phyloP scores from a whole-genome alignment of 1,140 invertebrate species.

The Rhagoletis pomonella region DNA sequence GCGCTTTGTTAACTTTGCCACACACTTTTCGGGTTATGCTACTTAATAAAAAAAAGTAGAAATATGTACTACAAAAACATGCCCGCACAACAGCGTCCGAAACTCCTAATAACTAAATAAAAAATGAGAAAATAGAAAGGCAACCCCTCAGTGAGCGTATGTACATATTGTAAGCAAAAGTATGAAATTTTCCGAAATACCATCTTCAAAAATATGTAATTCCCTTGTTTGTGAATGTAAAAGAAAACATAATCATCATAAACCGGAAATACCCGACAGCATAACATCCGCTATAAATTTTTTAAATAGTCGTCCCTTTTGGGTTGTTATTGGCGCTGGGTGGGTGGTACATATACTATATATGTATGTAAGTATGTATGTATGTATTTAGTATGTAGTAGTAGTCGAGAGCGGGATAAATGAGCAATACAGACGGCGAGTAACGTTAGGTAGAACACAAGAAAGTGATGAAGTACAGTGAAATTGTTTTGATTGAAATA shows the following conservation, averaged over 20 bases:
- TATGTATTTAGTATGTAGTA: neutral
- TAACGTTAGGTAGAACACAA: too few species aligned
- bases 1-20: too few species aligned
- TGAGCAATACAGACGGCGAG: neutral
- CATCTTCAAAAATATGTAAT: conserved; percentile 62
- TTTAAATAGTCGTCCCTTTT: conserved; percentile 61
- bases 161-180: neutral
- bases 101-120: neutral
- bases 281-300: conserved; percentile 74
- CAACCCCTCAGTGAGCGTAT: neutral
- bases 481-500: too few species aligned
- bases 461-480: too few species aligned
- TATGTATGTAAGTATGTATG: too few species aligned
- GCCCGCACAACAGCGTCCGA: neutral
- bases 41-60: neutral
- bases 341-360: neutral
- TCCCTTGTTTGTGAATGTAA: conserved; percentile 71
- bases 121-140: neutral
- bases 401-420: neutral
- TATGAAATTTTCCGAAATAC: conserved; percentile 17
- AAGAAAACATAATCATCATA: conserved; percentile 71
- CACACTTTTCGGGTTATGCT: neutral
- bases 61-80: neutral
- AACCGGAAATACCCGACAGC: conserved; percentile 73
- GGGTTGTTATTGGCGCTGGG: neutral